Percentiles rank a stretch among this genome's conserved stretches.
phyloP scores from a whole-genome alignment of 2,113 vertebrate species.

The Poicephalus gulielmi region DNA sequence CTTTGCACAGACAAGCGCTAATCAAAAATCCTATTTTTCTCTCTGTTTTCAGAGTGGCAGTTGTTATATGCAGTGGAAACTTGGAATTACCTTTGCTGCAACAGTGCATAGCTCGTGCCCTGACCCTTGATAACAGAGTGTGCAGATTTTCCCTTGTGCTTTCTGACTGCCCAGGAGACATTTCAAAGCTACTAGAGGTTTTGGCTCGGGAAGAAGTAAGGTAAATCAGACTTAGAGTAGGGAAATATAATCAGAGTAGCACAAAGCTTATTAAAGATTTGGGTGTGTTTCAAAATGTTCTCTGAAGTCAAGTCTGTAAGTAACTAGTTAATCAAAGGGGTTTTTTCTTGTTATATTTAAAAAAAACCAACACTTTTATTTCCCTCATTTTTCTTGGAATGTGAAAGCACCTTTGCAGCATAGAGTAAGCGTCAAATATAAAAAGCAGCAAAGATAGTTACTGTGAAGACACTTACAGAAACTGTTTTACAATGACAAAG shows the following conservation, averaged over 20 bases:
- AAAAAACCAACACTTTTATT: not conserved
- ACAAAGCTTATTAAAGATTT: not conserved
- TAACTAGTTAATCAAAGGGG: not conserved
- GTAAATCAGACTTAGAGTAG: constrained; percentile 55
- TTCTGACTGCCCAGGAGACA: constrained; percentile 80
- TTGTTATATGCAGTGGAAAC: constrained; percentile 87
- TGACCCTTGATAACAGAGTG: constrained; percentile 83
- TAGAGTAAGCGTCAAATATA: not conserved
- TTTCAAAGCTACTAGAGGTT: constrained; percentile 85
- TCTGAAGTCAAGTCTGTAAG: not conserved
- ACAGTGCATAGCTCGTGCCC: constrained; percentile 83
- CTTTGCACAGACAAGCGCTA: not conserved
- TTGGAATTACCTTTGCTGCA: constrained; percentile 83
- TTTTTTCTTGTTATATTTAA: not conserved
- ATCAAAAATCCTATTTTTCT: not conserved
- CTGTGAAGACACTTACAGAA: not conserved
- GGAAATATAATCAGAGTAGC: not conserved
- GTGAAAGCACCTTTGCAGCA: not conserved
- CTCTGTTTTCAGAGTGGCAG: constrained; percentile 78
- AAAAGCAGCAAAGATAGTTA: not conserved
- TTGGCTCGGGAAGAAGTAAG: constrained; percentile 86
- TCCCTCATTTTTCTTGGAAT: not conserved
- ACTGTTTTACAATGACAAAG: not conserved
- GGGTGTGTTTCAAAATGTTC: not conserved
- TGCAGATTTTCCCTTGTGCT: constrained; percentile 84